Conservation (phyloP, 2,888 invertebrate genomes). For the Pheosia gnoma region DNA sequence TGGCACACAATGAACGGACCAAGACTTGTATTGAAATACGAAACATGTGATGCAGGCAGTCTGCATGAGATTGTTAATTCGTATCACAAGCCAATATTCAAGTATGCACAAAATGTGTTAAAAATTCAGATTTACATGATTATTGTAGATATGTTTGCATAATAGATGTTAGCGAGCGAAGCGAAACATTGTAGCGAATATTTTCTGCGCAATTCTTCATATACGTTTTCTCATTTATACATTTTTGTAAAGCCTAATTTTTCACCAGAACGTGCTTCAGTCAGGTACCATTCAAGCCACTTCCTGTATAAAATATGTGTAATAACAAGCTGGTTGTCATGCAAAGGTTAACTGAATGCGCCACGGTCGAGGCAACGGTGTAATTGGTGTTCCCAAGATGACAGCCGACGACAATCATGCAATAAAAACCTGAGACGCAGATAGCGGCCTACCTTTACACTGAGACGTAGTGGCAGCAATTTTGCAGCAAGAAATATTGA, state of each 20-base stretch:
- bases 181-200: not conserved
- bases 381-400: conserved; percentile 61
- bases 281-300: not conserved
- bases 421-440: conserved; percentile 55
- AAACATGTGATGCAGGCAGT: conserved; percentile 2
- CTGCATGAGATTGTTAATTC: not conserved
- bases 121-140: not conserved
- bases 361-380: conserved; percentile 52
- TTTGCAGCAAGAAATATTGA: not conserved
- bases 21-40: conserved; percentile 9
- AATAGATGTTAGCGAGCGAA: not conserved
- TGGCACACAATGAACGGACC: conserved; percentile 18
- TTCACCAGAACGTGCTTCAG: not conserved
- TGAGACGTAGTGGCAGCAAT: not conserved
- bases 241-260: too few relatives aligned
- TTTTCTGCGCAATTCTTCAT: not conserved
- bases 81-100: not conserved
- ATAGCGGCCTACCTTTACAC: conserved; percentile 19
- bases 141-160: not conserved
- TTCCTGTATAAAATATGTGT: conserved; percentile 22
- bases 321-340: conserved; percentile 23
- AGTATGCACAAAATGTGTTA: not conserved
- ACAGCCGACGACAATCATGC: conserved; percentile 63
- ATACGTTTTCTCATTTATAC: too few relatives aligned
- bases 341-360: conserved; percentile 45